phyloP scores from a whole-genome alignment of 2,113 vertebrate species.

The Stercorarius parasiticus region DNA sequence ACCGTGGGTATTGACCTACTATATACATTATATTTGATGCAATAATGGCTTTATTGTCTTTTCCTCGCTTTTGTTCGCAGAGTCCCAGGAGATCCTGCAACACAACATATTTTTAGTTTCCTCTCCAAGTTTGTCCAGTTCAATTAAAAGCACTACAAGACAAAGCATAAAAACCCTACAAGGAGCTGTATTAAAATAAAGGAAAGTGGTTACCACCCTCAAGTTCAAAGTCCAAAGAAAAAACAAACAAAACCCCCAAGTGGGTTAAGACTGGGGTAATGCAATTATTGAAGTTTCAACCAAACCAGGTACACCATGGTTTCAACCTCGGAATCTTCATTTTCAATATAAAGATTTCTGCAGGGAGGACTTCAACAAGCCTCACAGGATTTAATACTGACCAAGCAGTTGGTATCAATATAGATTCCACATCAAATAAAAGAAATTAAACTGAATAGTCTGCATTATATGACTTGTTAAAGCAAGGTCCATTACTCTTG shows the following conservation, averaged over 20 bases:
- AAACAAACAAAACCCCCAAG: background rate
- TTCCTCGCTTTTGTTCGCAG: conserved; percentile 98
- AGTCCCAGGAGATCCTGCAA: conserved; percentile 94
- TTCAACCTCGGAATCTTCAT: background rate
- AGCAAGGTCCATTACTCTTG: background rate
- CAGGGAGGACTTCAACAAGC: background rate
- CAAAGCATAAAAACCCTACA: background rate
- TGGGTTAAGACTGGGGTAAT: rapidly evolving
- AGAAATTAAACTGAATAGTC: background rate
- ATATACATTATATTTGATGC: conserved; percentile 99
- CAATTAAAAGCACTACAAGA: background rate
- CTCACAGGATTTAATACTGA: background rate
- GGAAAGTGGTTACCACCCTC: background rate
- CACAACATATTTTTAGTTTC: background rate
- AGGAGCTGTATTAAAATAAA: background rate
- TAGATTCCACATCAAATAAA: rapidly evolving
- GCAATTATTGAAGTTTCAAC: background rate
- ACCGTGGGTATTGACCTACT: conserved; percentile 97
- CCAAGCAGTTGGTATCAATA: background rate
- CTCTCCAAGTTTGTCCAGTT: background rate
- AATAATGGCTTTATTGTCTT: conserved; percentile 99
- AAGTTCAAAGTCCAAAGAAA: background rate
- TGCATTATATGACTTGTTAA: no score
- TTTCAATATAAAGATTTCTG: background rate
- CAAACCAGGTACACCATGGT: background rate